Conservation (phyloP, 2,113 vertebrate genomes). For the Microcebus lehilahytsara region DNA sequence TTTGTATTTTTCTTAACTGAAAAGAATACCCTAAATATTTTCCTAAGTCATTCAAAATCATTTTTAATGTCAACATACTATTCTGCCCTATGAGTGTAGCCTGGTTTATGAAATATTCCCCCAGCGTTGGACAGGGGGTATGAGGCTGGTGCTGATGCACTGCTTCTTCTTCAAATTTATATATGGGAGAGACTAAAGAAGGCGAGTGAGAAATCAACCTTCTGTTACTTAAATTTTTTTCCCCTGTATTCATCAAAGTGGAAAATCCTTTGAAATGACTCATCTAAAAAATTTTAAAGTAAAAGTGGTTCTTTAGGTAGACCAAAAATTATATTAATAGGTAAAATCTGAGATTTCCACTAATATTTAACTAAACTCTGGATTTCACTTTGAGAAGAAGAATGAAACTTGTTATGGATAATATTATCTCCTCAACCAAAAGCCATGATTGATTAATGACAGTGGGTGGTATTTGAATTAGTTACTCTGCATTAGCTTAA, state of each 20-base stretch:
- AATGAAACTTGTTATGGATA: conserved; percentile 15
- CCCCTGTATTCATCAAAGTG: not conserved
- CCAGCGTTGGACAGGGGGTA: not conserved
- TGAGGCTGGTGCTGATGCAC: not conserved
- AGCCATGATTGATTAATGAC: conserved; percentile 47
- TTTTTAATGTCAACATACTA: not conserved
- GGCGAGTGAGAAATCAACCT: not conserved
- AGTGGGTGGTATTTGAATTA: conserved; percentile 34
- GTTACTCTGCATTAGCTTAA: conserved; percentile 52
- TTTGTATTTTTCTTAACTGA: not conserved
- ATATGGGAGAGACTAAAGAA: not conserved
- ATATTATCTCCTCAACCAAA: conserved; percentile 46
- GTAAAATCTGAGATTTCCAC: not conserved
- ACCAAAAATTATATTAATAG: not conserved
- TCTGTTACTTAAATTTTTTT: not conserved
- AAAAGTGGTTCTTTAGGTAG: not conserved
- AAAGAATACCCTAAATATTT: not conserved
- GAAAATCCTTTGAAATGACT: not conserved
- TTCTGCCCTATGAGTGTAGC: not conserved
- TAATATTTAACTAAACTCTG: not conserved
- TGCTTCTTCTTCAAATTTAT: not conserved
- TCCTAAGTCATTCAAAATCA: not conserved
- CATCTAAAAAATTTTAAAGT: not conserved
- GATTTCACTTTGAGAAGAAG: conserved; percentile 40
- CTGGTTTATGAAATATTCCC: not conserved